A percentile compares a stretch with the other conserved stretches of the same genome.
These are phyloP conservation scores for Onychorhynchus coronatus DNA, from an alignment of 2,113 vertebrate species.

Conservation along the genomic window DNA sequence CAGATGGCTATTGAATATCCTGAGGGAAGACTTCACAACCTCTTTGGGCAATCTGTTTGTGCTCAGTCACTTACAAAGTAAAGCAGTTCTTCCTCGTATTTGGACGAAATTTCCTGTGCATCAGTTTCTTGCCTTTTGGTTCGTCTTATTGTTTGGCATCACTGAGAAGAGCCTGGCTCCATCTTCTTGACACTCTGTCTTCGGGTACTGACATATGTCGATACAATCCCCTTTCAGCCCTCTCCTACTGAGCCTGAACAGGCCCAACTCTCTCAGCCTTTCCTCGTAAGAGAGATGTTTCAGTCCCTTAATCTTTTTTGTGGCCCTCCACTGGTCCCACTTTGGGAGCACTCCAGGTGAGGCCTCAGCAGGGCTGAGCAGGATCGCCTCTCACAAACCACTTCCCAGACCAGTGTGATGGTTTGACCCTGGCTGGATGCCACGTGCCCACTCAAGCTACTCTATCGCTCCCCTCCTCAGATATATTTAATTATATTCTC, in stretches of 20 bases:
- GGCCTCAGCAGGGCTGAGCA: neutral
- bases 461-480: neutral
- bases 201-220: neutral
- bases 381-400: neutral
- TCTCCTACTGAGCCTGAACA: neutral
- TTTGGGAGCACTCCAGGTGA: neutral
- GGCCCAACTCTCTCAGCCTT: neutral
- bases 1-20: neutral
- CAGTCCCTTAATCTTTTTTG: neutral
- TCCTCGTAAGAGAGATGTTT: neutral
- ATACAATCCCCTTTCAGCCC: neutral
- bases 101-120: neutral
- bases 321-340: neutral
- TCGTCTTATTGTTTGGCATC: neutral
- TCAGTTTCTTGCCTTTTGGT: neutral
- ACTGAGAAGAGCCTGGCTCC: neutral
- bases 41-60: neutral
- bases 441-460: neutral
- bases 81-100: neutral
- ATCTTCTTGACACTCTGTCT: neutral
- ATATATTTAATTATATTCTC: no score
- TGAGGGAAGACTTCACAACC: neutral
- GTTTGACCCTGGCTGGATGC: neutral
- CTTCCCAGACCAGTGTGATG: neutral
- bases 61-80: fast-evolving